phyloP scores from a whole-genome alignment of 1,140 invertebrate species.

The Drosophila melanogaster region Release_6_plus_ISO1_MT NC_004354.4:18169501-18170000 shows the following conservation, averaged over 20 bases:
- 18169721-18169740: conserved; percentile 98
- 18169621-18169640: background rate
- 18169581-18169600: background rate
- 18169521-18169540: conserved; percentile 97
- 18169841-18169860: no score
- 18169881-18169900: no score
- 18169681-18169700: conserved; percentile 90
- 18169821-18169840: background rate
- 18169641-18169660: background rate
- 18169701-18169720: conserved; percentile 98
- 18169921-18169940: no score
- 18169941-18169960: no score
- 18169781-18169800: conserved; percentile 92
- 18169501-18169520: conserved; percentile 99
- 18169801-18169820: background rate
- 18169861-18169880: no score
- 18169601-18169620: no score
- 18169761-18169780: conserved; percentile 99
- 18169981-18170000: conserved; percentile 92
- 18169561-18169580: conserved; percentile 94
- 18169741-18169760: conserved; percentile 99
- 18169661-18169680: conserved; percentile 5
- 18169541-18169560: conserved; percentile 98
- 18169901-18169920: no score
- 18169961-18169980: no score